These are phyloP conservation scores for Arctopsyche grandis DNA, from an alignment of 1,140 invertebrate genomes.

Conservation along the genomic window DNA sequence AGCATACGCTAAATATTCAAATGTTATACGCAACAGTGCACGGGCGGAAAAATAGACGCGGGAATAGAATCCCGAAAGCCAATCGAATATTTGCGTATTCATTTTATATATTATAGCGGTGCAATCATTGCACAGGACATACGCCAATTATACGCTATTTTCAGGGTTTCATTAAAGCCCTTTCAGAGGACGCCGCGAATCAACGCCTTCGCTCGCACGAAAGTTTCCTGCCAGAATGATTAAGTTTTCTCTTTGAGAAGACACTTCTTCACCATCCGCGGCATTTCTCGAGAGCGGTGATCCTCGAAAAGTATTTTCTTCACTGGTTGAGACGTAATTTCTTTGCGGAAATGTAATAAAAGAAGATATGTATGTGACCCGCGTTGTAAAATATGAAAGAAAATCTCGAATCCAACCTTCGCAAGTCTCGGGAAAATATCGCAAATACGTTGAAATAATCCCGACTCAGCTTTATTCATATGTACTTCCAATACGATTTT, in stretches of 20 bases:
- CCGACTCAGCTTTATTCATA: neutral
- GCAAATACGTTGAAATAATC: neutral
- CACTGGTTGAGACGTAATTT: slow-evolving; percentile 29
- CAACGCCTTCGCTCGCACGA: slow-evolving; percentile 15
- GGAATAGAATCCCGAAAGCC: slow-evolving; percentile 41
- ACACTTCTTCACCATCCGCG: slow-evolving; percentile 7
- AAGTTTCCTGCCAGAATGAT: slow-evolving; percentile 31
- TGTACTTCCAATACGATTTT: too few relatives aligned
- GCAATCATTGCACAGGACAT: neutral
- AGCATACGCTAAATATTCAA: too few relatives aligned
- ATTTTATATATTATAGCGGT: slow-evolving; percentile 24
- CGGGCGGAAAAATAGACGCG: slow-evolving; percentile 34
- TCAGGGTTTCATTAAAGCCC: slow-evolving; percentile 20
- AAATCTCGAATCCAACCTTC: slow-evolving; percentile 35
- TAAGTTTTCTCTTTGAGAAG: slow-evolving; percentile 41
- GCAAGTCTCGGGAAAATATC: neutral
- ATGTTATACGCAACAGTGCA: slow-evolving; percentile 8
- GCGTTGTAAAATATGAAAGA: slow-evolving; percentile 43
- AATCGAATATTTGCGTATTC: slow-evolving; percentile 50
- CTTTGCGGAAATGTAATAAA: slow-evolving; percentile 42
- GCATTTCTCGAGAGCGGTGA: slow-evolving; percentile 22
- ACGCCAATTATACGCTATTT: neutral
- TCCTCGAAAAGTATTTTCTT: slow-evolving; percentile 38
- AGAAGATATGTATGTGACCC: slow-evolving; percentile 42
- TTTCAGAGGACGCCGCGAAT: neutral